Conservation (phyloP, 2,888 invertebrate species). For the Sminthurides aquaticus region DNA sequence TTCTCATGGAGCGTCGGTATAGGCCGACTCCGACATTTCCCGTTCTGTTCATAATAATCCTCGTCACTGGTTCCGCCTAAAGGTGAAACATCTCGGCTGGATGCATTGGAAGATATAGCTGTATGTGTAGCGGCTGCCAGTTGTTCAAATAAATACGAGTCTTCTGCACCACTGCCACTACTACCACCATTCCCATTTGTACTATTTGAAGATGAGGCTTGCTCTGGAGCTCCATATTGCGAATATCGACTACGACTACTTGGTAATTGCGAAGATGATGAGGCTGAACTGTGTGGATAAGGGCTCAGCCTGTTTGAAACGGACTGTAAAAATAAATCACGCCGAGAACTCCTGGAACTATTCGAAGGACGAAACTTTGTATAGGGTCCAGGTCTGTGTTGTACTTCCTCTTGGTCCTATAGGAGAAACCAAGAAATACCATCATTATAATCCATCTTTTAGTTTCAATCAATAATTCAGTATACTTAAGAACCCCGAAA, state of each 20-base stretch:
- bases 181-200: neutral
- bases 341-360: slow-evolving; percentile 25
- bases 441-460: no score
- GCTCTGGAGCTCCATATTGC: slow-evolving; percentile 2
- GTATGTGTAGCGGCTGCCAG: neutral
- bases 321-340: slow-evolving; percentile 29
- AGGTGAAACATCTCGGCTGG: slow-evolving; percentile 25
- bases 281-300: slow-evolving; percentile 17
- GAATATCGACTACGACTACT: neutral
- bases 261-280: slow-evolving; percentile 6
- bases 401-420: slow-evolving; percentile 23
- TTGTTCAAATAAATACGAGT: slow-evolving; percentile 15
- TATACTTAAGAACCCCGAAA: no score
- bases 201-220: neutral
- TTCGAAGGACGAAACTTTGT: slow-evolving; percentile 20
- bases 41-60: slow-evolving; percentile 19
- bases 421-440: no score
- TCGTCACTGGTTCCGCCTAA: slow-evolving; percentile 26
- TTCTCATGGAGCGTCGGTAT: slow-evolving; percentile 65
- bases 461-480: no score
- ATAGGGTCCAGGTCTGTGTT: slow-evolving; percentile 16
- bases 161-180: neutral
- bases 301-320: slow-evolving; percentile 24
- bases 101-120: neutral
- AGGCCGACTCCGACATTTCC: slow-evolving; percentile 37